phyloP scores from a whole-genome alignment of 2,888 invertebrate genomes.

The Esperia sulphurella region DNA sequence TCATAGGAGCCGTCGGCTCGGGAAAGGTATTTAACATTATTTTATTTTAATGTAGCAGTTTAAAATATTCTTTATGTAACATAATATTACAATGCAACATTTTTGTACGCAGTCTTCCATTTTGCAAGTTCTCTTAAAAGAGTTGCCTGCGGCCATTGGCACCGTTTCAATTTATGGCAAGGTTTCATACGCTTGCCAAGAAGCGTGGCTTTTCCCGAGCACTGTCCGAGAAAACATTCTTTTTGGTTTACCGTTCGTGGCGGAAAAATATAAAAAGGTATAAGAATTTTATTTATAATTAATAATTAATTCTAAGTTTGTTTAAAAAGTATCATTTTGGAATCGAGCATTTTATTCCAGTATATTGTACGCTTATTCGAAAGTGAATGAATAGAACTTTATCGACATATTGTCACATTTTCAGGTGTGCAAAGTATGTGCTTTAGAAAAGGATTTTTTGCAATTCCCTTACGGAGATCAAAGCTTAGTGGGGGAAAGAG shows the following conservation, averaged over 20 bases:
- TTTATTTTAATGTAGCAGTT: neutral
- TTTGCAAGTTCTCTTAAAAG: slow-evolving; percentile 84
- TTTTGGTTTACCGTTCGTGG: slow-evolving; percentile 85
- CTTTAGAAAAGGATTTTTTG: slow-evolving; percentile 83
- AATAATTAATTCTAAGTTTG: no score
- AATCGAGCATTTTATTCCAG: no score
- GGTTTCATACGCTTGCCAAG: slow-evolving; percentile 88
- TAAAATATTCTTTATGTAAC: no score
- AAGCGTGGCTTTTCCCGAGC: slow-evolving; percentile 90
- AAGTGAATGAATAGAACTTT: slow-evolving; percentile 12
- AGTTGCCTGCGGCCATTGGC: slow-evolving; percentile 82
- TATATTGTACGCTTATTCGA: no score
- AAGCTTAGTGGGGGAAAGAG: slow-evolving; percentile 90
- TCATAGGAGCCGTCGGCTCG: slow-evolving; percentile 87
- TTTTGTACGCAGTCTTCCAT: slow-evolving; percentile 73
- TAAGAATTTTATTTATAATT: neutral
- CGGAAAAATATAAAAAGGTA: slow-evolving; percentile 76
- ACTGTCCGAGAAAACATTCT: slow-evolving; percentile 91
- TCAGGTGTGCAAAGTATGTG: slow-evolving; percentile 82
- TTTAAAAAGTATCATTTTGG: no score
- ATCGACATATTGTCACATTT: slow-evolving; percentile 13
- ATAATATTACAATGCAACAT: neutral
- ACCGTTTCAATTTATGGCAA: slow-evolving; percentile 81
- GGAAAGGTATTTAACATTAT: slow-evolving; percentile 77
- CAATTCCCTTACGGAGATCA: slow-evolving; percentile 87